A percentile compares a stretch with the other conserved stretches of the same genome.
Conservation (phyloP, 1,140 invertebrate genomes). For the Drosophila subpulchrella region DNA sequence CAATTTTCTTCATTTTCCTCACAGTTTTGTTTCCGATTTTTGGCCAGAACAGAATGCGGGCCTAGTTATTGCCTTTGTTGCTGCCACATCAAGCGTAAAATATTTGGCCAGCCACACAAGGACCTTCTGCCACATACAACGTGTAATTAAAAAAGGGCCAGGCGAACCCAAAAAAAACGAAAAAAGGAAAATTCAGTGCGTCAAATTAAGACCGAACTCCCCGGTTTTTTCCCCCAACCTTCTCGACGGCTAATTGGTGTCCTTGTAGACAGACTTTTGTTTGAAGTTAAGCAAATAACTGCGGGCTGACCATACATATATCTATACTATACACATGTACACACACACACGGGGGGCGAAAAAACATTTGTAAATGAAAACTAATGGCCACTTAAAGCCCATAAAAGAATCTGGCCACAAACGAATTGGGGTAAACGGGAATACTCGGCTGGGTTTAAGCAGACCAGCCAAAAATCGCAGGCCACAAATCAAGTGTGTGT, state of each 20-base stretch:
- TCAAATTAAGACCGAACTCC: conserved; percentile 41
- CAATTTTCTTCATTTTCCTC: conserved; percentile 11
- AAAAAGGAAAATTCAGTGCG: conserved; percentile 15
- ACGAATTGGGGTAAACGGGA: not conserved
- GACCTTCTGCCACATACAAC: conserved; percentile 5
- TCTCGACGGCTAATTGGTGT: conserved; percentile 32
- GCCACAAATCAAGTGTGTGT: conserved; percentile 27
- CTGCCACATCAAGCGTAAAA: conserved; percentile 58
- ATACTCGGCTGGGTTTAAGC: not conserved
- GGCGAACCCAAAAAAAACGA: not conserved
- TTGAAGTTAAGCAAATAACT: conserved; percentile 48
- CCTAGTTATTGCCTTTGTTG: conserved; percentile 27
- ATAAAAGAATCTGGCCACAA: conserved; percentile 35
- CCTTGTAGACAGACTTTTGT: conserved; percentile 38
- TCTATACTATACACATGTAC: not conserved
- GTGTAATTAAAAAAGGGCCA: conserved; percentile 58
- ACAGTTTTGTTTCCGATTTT: conserved; percentile 24
- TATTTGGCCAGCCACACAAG: conserved; percentile 54
- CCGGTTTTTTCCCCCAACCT: not conserved
- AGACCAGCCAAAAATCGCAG: not conserved
- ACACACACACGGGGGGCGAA: not conserved
- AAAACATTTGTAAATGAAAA: conserved; percentile 44
- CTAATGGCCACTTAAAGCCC: conserved; percentile 44
- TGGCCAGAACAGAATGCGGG: conserved; percentile 19
- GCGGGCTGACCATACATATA: conserved; percentile 21